phyloP scores from a whole-genome alignment of 30 jellyfish, hydroid and myxozoan genomes.

The Hydractinia echinata region DNA sequence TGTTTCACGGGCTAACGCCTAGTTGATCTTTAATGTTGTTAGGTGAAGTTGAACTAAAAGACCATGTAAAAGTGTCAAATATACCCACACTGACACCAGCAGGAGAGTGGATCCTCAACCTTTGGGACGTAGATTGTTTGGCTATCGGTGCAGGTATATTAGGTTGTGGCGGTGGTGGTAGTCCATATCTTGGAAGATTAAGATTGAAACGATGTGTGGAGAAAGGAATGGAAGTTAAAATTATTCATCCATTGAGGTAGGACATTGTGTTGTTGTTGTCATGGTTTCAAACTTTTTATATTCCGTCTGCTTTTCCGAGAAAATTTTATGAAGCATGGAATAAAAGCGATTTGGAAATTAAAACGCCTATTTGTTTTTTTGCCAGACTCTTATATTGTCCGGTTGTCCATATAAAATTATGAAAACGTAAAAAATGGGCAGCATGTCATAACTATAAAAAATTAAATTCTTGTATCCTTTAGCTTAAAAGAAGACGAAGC shows the following conservation, averaged over 20 bases:
- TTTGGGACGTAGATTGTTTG: conserved; percentile 47
- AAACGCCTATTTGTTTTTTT: no score
- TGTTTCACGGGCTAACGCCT: no score
- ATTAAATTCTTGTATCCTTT: not conserved
- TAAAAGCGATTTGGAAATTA: no score
- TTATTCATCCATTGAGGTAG: conserved; percentile 52
- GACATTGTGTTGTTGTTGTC: not conserved
- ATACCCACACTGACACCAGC: not conserved
- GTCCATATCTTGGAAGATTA: conserved; percentile 57
- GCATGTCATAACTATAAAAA: not conserved
- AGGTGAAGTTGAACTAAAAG: no score
- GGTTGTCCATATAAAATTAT: not conserved
- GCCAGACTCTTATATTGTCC: not conserved
- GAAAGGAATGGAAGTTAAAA: conserved; percentile 38
- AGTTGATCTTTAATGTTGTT: no score
- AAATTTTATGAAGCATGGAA: no score
- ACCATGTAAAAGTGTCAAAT: no score
- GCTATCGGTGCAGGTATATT: conserved; percentile 61
- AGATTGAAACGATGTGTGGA: conserved; percentile 12
- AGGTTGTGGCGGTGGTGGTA: conserved; percentile 85
- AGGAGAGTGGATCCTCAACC: conserved; percentile 56
- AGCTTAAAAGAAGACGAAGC: conserved; percentile 8
- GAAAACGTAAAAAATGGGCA: not conserved
- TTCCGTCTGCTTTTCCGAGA: no score
- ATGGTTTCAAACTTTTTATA: no score